Base-by-base conservation (phyloP, 2,797 vertebrate genomes). In the Schizothorax lantsangensis region DNA sequence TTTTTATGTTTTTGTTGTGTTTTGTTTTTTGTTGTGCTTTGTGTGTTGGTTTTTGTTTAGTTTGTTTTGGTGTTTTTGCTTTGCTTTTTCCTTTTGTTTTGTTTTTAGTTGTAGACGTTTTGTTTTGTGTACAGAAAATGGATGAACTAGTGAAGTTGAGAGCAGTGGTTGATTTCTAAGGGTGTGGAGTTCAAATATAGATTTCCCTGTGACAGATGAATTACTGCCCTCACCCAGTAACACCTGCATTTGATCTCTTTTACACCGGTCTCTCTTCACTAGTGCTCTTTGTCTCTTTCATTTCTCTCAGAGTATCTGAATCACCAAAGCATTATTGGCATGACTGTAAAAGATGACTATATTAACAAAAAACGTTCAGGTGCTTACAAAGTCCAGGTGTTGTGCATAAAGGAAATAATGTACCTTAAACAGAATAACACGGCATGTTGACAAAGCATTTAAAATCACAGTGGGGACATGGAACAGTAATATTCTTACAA, bases 371-470 rank as follows among this genome's bases (percentile, higher is more conserved):
- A 84, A 21, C 33, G 54, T 84, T 43, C 62, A 84, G 23, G 59
- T 15, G 23, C 59, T 84, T 84, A 38, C 15, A 54, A 66, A 26
- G 59, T 43, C 23, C 47, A 84, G 83, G 62, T 84, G 74, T 84
- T 30, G 4, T 54, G 23, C 62, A 40, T 66, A 66, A 84, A 78
- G 45, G 30, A 77, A 77, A 64, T n/a, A 4, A 77, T 78, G 11
- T 52, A 66, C 33, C 38, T 54, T 69, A 69, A 66, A 78, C 5
- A 15, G n/a, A 52, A 15, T 21, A 30, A 30, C 30, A 30, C 1
- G 30, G 30, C 30, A 30, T 30, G 30, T 30, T 30, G 80, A 40
- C 21, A 72, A n/a, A 38, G 66, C 23, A 17, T 72, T 83, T 57
- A 43, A 83, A 72, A 40, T 72, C 80, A 38, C 8, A 79, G 78